phyloP scores from a whole-genome alignment of 2,797 vertebrate species.

The Pangasius krempfi region DNA sequence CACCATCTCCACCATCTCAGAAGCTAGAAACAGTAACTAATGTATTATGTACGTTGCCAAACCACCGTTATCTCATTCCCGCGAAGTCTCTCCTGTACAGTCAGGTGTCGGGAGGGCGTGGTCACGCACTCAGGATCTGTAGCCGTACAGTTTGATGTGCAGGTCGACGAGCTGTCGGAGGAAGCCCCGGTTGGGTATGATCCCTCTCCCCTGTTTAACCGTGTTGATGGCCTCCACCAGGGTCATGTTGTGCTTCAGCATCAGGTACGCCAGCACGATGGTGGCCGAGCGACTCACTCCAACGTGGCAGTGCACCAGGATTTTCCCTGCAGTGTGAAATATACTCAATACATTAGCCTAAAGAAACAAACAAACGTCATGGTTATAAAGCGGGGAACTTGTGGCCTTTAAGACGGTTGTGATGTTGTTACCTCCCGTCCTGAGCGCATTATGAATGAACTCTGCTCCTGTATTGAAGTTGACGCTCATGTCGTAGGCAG shows the following conservation, averaged over 20 bases:
- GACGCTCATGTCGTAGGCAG: conserved; percentile 87
- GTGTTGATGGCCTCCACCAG: conserved; percentile 91
- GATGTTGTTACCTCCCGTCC: conserved; percentile 71
- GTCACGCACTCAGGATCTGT: conserved; percentile 60
- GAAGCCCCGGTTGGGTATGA: conserved; percentile 91
- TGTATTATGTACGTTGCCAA: neutral
- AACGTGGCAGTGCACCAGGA: conserved; percentile 91
- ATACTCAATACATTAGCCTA: neutral
- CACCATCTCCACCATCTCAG: too few relatives aligned
- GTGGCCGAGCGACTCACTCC: conserved; percentile 93
- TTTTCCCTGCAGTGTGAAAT: conserved; percentile 76
- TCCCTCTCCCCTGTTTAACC: conserved; percentile 87
- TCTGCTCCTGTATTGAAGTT: conserved; percentile 86
- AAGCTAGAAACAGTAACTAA: neutral
- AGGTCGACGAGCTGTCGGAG: conserved; percentile 86
- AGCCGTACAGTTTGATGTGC: conserved; percentile 80
- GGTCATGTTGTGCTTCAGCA: conserved; percentile 88
- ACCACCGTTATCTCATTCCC: neutral
- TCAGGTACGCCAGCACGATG: conserved; percentile 91
- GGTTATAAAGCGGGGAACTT: neutral
- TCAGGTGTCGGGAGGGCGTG: neutral
- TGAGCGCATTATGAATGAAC: conserved; percentile 86
- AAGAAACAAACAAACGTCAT: neutral
- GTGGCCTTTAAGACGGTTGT: neutral
- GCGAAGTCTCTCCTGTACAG: neutral